Evolutionary conservation across 2,797 vertebrate species (phyloP).

Genomic region (Xyrichtys novacula): DNA sequence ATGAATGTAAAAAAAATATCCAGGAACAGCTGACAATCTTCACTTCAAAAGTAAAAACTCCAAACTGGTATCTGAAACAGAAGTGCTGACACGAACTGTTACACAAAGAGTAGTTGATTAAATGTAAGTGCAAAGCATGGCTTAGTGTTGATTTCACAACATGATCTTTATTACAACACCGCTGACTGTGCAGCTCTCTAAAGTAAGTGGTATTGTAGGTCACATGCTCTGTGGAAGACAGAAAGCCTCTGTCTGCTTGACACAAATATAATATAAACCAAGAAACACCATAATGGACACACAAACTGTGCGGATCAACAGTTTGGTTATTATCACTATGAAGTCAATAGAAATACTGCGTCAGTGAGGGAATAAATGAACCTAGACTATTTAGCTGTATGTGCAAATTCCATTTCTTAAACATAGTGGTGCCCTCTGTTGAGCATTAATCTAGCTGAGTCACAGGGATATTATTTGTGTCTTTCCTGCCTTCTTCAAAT

Average conservation of each 20-base stretch:
- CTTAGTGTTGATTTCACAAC: neutral
- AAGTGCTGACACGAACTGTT: no score
- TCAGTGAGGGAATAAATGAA: neutral
- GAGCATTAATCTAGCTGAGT: no score
- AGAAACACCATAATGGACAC: no score
- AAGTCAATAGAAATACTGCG: neutral
- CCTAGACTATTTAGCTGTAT: neutral
- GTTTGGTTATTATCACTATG: neutral
- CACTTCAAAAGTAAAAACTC: no score
- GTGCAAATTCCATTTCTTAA: no score
- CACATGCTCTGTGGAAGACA: neutral
- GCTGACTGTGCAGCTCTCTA: neutral
- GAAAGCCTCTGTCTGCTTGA: neutral
- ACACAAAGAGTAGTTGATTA: neutral
- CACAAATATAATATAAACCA: no score
- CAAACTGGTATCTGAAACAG: no score
- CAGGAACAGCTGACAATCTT: no score
- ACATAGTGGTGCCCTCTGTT: neutral
- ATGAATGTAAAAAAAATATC: no score
- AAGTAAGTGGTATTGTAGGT: neutral
- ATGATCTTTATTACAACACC: conserved; percentile 5
- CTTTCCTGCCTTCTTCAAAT: neutral
- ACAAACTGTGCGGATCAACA: no score
- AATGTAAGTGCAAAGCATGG: neutral
- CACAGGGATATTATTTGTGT: neutral